Percentiles rank a stretch among this genome's conserved stretches.
These are phyloP conservation scores for Ectemnius lituratus DNA, from an alignment of 2,888 invertebrate species.

Conservation along the genomic window DNA sequence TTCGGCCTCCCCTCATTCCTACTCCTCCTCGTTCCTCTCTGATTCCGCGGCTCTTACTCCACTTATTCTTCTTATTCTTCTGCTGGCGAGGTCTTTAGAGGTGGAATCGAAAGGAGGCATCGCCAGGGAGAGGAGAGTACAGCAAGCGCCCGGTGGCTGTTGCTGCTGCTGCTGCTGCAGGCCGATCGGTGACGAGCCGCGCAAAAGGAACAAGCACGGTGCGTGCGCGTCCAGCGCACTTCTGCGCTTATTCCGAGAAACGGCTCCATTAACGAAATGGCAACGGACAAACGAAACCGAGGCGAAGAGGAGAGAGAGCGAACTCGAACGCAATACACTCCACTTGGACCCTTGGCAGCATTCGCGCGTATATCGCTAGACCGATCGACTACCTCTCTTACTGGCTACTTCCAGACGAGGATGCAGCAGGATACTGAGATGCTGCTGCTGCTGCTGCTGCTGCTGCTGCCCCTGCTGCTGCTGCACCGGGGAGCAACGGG, in stretches of 20 bases:
- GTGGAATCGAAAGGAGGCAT: slow-evolving; percentile 19
- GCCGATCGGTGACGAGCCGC: slow-evolving; percentile 48
- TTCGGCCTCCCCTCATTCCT: not conserved
- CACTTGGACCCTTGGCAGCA: slow-evolving; percentile 21
- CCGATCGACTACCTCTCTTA: slow-evolving; percentile 58
- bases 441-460: too few species aligned
- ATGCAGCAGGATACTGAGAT: slow-evolving; percentile 24
- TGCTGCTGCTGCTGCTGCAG: slow-evolving; percentile 37
- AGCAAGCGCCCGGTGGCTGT: slow-evolving; percentile 45
- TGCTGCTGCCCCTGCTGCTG: too few species aligned
- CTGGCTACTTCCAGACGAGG: slow-evolving; percentile 33
- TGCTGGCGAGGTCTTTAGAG: slow-evolving; percentile 3
- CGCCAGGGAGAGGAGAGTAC: slow-evolving; percentile 16
- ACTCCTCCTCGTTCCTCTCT: not conserved
- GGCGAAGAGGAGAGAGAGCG: not conserved
- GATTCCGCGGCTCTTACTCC: not conserved
- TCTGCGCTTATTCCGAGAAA: slow-evolving; percentile 66
- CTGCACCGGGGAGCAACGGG: slow-evolving; percentile 21
- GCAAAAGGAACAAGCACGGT: slow-evolving; percentile 45
- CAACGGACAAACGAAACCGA: slow-evolving; percentile 65
- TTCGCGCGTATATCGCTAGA: slow-evolving; percentile 52
- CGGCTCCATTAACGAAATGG: slow-evolving; percentile 68
- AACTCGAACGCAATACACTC: slow-evolving; percentile 48
- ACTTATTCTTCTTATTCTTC: slow-evolving; percentile 5
- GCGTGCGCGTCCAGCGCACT: slow-evolving; percentile 16